A percentile compares a stretch with the other conserved stretches of the same genome.
Conservation (phyloP, 2,888 invertebrate species). For the Meloe dianella region DNA sequence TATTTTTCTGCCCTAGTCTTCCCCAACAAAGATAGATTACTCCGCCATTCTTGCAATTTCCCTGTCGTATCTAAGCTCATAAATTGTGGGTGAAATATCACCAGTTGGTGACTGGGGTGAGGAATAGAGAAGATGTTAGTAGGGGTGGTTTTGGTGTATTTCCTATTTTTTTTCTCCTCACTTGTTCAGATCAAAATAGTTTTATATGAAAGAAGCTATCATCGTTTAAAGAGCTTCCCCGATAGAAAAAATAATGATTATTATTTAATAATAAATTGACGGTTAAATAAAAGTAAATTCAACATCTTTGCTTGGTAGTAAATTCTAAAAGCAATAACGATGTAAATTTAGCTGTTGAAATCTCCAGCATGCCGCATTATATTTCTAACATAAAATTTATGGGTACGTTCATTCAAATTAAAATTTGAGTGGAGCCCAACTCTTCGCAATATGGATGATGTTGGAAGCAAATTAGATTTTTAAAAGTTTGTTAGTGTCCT, state of each 20-base stretch:
- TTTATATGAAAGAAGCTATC: too few relatives aligned
- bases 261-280: constrained; percentile 20
- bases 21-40: constrained; percentile 85
- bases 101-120: constrained; percentile 58
- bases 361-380: constrained; percentile 56
- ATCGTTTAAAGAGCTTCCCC: background rate
- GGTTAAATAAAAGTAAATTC: constrained; percentile 21
- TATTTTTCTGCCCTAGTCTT: constrained; percentile 62
- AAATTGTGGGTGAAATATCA: constrained; percentile 86
- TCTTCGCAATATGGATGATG: constrained; percentile 46
- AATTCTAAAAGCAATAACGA: constrained; percentile 59
- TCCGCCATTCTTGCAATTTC: constrained; percentile 92
- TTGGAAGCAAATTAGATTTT: constrained; percentile 48
- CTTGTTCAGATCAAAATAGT: background rate
- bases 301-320: constrained; percentile 44
- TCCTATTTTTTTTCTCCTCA: background rate
- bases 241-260: background rate
- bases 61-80: constrained; percentile 90
- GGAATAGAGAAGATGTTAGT: constrained; percentile 36
- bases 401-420: constrained; percentile 57
- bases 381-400: constrained; percentile 56
- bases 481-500: constrained; percentile 49
- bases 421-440: constrained; percentile 57
- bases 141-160: constrained; percentile 32
- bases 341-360: constrained; percentile 59